Evolutionary conservation across 2,113 vertebrate genomes (phyloP), one percentile per base, ranked within the genome.

Genomic region (Xyrauchen texanus): DNA sequence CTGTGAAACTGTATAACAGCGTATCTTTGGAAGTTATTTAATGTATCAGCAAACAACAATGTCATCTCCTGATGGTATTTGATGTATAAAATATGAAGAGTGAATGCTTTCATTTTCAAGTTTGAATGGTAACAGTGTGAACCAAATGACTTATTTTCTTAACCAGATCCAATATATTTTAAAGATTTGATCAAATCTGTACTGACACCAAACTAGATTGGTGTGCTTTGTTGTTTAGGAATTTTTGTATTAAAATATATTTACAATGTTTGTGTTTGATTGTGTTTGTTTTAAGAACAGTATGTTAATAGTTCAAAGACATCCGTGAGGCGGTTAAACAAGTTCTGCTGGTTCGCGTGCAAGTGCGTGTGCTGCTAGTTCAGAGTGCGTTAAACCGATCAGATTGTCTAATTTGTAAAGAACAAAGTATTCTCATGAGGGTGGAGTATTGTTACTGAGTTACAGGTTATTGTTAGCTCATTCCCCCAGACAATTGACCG

Each of bases 161-260:
- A 62, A 76, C 8, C 58, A 16, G 11, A 68, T 70, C 62, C 16
- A 45, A 60, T 60, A 12, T 62, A 45, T 58, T 51, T 53, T 68
- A 34, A 34, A 12, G 42, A 46, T 62, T 34, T 34, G 21, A 9
- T 62, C 34, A 71, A 61, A 82, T 53, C 16, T 44, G 0, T 55
- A 49, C 49, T 61, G 52, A 55, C n/a, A 76, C 62, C 52, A 57
- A 73, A 67, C 55, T 76, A 68, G 13, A 52, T 61, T 16, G 51
- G 51, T 57, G 62, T 53, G 46, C 45, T 42, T 45, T 68, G n/a
- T 57, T 46, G 52, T 58, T 68, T 72, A 45, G 11, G 12, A 5
- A 15, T 15, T 57, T 68, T 78, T 57, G 11, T 81, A 84, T 61
- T 84, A 81, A 81, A 81, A 70, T 49, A 58, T 46, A 51, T 72